Evolutionary conservation across 2,888 invertebrate genomes (phyloP).

Genomic region (Auanema freiburgensis): DNA sequence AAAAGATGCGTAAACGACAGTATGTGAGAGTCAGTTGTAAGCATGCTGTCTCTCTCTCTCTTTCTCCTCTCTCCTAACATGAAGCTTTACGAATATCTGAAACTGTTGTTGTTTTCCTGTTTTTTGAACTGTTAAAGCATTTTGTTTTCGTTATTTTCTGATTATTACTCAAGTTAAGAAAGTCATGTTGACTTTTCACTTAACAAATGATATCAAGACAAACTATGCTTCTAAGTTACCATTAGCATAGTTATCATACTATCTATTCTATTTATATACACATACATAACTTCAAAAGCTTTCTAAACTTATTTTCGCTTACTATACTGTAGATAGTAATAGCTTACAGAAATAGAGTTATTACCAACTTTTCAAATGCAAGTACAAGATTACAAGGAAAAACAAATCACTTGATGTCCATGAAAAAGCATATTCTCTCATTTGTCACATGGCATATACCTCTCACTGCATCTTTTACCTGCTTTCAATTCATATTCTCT

Average conservation of each 20-base stretch:
- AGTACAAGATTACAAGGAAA: no score
- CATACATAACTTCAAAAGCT: no score
- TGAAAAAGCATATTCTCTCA: no score
- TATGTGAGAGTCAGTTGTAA: slow-evolving; percentile 10
- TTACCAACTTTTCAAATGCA: no score
- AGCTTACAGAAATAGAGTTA: no score
- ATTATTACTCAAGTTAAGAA: neutral
- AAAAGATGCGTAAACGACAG: slow-evolving; percentile 8
- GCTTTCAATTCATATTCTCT: no score
- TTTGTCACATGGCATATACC: no score
- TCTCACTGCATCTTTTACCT: no score
- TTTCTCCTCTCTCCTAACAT: slow-evolving; percentile 3
- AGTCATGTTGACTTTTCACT: neutral
- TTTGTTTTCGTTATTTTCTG: neutral
- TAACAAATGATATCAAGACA: slow-evolving; percentile 2
- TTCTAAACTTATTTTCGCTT: no score
- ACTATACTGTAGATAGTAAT: no score
- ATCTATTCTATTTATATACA: no score
- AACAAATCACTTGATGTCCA: no score
- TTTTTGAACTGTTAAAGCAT: neutral
- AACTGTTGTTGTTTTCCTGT: slow-evolving; percentile 1
- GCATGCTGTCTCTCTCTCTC: slow-evolving; percentile 10
- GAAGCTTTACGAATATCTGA: slow-evolving; percentile 3
- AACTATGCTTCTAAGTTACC: neutral
- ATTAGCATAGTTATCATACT: neutral